phyloP scores from a whole-genome alignment of 2,113 vertebrate species.

The Lagopus leucura region DNA sequence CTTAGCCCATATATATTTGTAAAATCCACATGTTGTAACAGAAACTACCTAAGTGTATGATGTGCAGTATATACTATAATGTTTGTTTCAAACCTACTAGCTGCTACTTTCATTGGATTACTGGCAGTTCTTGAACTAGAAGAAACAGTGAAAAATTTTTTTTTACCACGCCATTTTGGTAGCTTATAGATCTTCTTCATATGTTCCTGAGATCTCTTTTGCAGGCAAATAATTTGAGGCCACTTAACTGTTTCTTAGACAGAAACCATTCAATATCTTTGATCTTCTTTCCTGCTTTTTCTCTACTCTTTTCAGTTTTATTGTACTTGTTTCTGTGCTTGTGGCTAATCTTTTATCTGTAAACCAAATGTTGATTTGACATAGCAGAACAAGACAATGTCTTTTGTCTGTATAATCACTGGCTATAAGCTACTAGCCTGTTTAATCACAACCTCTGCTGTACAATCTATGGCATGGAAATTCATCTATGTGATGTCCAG shows the following conservation, averaged over 20 bases:
- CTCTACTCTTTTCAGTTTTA: not conserved
- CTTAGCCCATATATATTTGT: not conserved
- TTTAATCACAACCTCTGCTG: not conserved
- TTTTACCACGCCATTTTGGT: not conserved
- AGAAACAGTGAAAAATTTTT: not conserved
- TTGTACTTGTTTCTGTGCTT: not conserved
- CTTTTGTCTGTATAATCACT: not conserved
- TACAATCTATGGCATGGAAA: not conserved
- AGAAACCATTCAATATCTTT: not conserved
- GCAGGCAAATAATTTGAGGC: not conserved
- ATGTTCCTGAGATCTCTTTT: not conserved
- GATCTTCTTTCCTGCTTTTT: not conserved
- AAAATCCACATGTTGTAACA: not conserved
- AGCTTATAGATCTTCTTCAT: not conserved
- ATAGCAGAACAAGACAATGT: fast-evolving
- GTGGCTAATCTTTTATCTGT: not conserved
- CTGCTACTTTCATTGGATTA: not conserved
- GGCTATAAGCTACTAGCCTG: not conserved
- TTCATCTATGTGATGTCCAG: not conserved
- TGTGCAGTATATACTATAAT: not conserved
- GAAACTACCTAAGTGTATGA: not conserved
- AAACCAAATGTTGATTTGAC: not conserved
- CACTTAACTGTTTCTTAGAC: not conserved
- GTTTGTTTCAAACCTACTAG: not conserved
- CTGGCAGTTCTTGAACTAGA: not conserved